Conservation (phyloP, 2,797 vertebrate genomes). For the Clarias pachynema region DNA sequence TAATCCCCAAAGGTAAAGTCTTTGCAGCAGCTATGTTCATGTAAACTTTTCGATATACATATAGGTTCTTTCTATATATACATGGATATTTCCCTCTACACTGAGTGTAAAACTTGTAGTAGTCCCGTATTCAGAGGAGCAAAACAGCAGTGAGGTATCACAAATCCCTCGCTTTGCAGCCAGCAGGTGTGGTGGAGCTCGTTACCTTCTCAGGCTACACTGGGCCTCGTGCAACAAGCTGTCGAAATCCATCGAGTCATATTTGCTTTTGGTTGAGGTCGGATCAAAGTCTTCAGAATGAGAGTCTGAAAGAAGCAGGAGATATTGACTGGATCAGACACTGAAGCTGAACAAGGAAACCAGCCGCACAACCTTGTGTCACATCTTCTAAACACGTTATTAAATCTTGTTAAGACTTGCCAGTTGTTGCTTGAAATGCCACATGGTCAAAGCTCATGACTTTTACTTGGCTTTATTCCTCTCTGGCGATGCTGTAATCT, state of each 20-base stretch:
- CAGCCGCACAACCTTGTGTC: not conserved
- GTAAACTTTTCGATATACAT: constrained; percentile 87
- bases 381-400: constrained; percentile 1
- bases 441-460: not conserved
- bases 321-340: constrained; percentile 38
- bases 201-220: constrained; percentile 97
- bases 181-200: constrained; percentile 71
- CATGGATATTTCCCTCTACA: constrained; percentile 68
- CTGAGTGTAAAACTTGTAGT: constrained; percentile 90
- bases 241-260: constrained; percentile 99
- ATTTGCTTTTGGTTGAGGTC: constrained; percentile 98
- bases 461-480: not conserved
- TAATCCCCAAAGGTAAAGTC: constrained; percentile 75
- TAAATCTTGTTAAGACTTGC: not conserved
- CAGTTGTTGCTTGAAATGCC: not conserved
- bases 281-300: constrained; percentile 99
- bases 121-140: constrained; percentile 85
- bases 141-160: constrained; percentile 90
- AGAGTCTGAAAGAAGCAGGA: constrained; percentile 83
- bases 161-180: constrained; percentile 76
- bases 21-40: constrained; percentile 96
- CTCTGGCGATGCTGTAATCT: constrained; percentile 3
- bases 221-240: constrained; percentile 98
- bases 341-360: constrained; percentile 1
- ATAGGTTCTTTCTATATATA: constrained; percentile 53